Percentiles rank a stretch among this genome's conserved stretches.
phyloP scores from a whole-genome alignment of 2,888 invertebrate genomes.

The Diogma glabrata region DNA sequence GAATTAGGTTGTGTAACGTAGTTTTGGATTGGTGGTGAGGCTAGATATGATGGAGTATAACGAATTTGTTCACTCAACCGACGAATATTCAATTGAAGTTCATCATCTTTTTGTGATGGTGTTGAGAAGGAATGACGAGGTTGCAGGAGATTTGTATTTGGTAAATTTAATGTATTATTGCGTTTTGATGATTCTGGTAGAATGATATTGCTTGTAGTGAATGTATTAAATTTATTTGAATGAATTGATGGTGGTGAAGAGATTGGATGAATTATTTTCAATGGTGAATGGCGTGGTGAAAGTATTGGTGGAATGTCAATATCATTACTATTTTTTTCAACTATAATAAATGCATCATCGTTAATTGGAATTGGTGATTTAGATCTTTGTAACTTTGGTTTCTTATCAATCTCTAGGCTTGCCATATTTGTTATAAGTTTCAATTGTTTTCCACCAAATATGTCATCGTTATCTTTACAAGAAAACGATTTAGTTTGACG shows the following conservation, averaged over 20 bases:
- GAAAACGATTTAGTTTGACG: constrained; percentile 26
- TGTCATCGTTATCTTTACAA: constrained; percentile 2
- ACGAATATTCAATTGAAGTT: constrained; percentile 32
- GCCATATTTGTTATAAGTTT: constrained; percentile 6
- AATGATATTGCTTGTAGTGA: background rate
- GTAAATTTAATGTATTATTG: constrained; percentile 22
- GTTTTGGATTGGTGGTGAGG: constrained; percentile 11
- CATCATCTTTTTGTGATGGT: constrained; percentile 25
- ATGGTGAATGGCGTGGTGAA: background rate
- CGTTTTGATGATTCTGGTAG: background rate
- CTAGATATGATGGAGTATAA: constrained; percentile 20
- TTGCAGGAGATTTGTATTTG: constrained; percentile 27
- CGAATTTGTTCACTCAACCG: constrained; percentile 32
- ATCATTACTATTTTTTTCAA: constrained; percentile 21
- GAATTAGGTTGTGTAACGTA: background rate
- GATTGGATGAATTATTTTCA: constrained; percentile 18
- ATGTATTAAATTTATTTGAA: background rate
- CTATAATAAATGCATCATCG: too few species aligned
- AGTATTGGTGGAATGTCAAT: constrained; percentile 18
- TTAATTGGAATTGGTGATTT: constrained; percentile 20
- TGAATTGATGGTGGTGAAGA: constrained; percentile 14
- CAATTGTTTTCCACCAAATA: constrained; percentile 3
- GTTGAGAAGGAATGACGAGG: constrained; percentile 32
- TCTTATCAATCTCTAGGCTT: constrained; percentile 1
- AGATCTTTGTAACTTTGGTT: constrained; percentile 23